A percentile compares a stretch with the other conserved stretches of the same genome.
Evolutionary conservation across 2,888 invertebrate genomes (phyloP).

Genomic region (Meliscaeva auricollis): DNA sequence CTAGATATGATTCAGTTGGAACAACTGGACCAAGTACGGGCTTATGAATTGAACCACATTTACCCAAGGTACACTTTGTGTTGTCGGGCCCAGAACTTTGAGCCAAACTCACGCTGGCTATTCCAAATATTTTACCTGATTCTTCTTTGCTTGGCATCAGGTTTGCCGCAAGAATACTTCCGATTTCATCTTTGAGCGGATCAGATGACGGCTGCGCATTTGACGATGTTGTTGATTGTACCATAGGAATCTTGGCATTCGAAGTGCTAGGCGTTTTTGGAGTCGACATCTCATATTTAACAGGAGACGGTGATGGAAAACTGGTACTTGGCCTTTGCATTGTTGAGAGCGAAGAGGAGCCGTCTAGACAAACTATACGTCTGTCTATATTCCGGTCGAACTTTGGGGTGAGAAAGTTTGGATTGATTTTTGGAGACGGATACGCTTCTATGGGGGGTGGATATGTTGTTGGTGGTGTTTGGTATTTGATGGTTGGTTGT

Average conservation of each 20-base stretch:
- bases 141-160: slow-evolving; percentile 84
- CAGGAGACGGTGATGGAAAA: slow-evolving; percentile 80
- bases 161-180: slow-evolving; percentile 82
- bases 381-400: slow-evolving; percentile 80
- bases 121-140: slow-evolving; percentile 84
- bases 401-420: slow-evolving; percentile 83
- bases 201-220: slow-evolving; percentile 77
- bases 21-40: slow-evolving; percentile 84
- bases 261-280: slow-evolving; percentile 73
- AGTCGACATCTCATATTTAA: slow-evolving; percentile 79
- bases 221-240: slow-evolving; percentile 46
- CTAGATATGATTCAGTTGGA: slow-evolving; percentile 83
- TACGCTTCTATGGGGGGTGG: slow-evolving; percentile 83
- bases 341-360: slow-evolving; percentile 72
- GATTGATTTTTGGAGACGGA: slow-evolving; percentile 84
- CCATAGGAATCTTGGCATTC: slow-evolving; percentile 77
- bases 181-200: slow-evolving; percentile 82
- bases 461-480: slow-evolving; percentile 82
- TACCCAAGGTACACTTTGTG: slow-evolving; percentile 84
- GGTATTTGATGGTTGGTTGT: slow-evolving; percentile 81
- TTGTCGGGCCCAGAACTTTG: slow-evolving; percentile 84
- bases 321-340: slow-evolving; percentile 79
- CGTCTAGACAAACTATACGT: slow-evolving; percentile 68
- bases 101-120: slow-evolving; percentile 84
- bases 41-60: slow-evolving; percentile 84